These are phyloP conservation scores for Drosophila borborema DNA, from an alignment of 2,888 invertebrate genomes.

Conservation along the genomic window DNA sequence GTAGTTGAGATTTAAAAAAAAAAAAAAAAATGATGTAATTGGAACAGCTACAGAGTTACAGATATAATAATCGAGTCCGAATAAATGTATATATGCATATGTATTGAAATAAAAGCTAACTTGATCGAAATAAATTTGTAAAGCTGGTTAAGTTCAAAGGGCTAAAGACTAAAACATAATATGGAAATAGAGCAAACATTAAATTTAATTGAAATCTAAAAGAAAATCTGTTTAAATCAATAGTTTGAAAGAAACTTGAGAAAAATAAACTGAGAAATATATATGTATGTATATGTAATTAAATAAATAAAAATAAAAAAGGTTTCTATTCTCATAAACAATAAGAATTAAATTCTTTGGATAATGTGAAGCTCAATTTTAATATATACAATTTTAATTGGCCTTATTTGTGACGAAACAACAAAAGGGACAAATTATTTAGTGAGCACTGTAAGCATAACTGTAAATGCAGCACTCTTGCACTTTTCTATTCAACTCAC, in stretches of 20 bases:
- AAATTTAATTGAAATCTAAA: no score
- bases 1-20: not conserved
- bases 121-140: not conserved
- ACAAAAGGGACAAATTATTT: not conserved
- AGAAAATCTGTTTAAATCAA: no score
- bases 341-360: no score
- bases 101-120: not conserved
- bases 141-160: not conserved
- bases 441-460: not conserved
- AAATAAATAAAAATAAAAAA: no score
- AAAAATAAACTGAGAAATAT: no score
- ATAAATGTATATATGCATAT: not conserved
- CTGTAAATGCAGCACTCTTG: conserved; percentile 16
- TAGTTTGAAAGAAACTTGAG: no score
- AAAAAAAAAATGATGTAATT: conserved; percentile 5
- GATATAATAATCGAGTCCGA: not conserved
- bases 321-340: no score
- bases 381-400: not conserved
- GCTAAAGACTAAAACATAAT: no score
- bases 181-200: no score
- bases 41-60: conserved; percentile 1
- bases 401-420: not conserved
- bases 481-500: conserved; percentile 22
- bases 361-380: not conserved
- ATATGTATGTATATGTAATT: no score